A percentile compares a stretch with the other conserved stretches of the same genome.
Conservation (phyloP, 2,797 vertebrate species). For the Garrulus glandarius region DNA sequence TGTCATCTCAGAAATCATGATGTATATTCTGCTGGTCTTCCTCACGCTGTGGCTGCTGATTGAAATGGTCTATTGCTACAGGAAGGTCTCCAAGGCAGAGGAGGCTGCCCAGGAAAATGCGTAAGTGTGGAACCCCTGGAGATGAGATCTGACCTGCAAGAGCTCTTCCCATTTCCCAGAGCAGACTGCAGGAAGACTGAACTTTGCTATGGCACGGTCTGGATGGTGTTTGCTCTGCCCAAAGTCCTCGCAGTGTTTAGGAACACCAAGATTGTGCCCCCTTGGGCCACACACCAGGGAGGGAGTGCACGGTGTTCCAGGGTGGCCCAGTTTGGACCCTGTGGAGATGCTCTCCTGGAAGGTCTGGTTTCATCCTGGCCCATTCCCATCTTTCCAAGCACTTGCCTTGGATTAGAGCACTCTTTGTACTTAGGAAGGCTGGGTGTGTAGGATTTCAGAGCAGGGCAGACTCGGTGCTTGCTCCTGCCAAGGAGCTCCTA, state of each 20-base stretch:
- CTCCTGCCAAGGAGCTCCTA: neutral
- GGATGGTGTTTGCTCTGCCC: neutral
- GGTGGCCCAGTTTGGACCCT: accelerated
- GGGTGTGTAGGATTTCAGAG: neutral
- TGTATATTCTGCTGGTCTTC: slow-evolving; percentile 95
- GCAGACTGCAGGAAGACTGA: neutral
- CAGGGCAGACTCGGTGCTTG: neutral
- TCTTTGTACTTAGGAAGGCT: neutral
- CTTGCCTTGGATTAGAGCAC: neutral
- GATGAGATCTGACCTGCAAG: accelerated
- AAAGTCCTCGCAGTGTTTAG: neutral
- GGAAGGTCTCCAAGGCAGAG: slow-evolving; percentile 94
- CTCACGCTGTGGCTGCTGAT: slow-evolving; percentile 94
- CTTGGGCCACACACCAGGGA: accelerated
- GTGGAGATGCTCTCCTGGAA: neutral
- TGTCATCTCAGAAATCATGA: slow-evolving; percentile 94
- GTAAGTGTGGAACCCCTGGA: slow-evolving; percentile 79
- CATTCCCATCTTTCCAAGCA: neutral
- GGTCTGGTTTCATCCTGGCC: neutral
- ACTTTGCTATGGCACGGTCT: accelerated
- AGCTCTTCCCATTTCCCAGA: neutral
- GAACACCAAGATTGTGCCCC: neutral
- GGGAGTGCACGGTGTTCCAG: accelerated
- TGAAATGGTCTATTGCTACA: slow-evolving; percentile 97
- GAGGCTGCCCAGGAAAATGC: slow-evolving; percentile 86